phyloP scores from a whole-genome alignment of 2,888 invertebrate genomes.

The Himalopsyche japonica region DNA sequence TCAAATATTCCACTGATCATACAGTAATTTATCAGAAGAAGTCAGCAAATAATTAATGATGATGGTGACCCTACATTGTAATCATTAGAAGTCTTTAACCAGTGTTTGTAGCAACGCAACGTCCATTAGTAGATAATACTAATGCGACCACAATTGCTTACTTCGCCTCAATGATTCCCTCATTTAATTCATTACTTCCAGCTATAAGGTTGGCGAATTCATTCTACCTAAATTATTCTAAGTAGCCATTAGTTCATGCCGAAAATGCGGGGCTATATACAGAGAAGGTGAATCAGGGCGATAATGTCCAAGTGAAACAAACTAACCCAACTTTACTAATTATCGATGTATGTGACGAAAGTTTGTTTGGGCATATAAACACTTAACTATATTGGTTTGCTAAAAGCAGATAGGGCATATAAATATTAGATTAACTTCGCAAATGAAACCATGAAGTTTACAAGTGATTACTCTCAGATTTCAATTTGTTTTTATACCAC shows the following conservation, averaged over 20 bases:
- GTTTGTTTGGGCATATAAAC: not conserved
- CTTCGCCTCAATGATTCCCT: conserved; percentile 3
- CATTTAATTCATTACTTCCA: conserved; percentile 5
- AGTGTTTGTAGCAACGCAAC: not conserved
- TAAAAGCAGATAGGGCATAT: too few relatives aligned
- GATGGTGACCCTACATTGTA: not conserved
- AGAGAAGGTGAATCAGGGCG: not conserved
- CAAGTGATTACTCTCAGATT: too few relatives aligned
- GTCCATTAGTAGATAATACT: not conserved
- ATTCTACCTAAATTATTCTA: not conserved
- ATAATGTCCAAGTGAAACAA: not conserved
- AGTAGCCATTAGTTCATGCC: not conserved
- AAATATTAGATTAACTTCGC: too few relatives aligned
- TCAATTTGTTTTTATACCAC: too few relatives aligned
- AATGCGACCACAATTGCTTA: conserved; percentile 7
- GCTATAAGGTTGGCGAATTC: not conserved
- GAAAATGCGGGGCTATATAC: not conserved
- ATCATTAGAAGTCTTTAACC: not conserved
- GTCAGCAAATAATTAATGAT: not conserved
- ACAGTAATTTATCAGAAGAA: not conserved
- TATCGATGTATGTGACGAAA: not conserved
- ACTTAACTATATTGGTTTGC: too few relatives aligned
- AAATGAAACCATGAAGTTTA: too few relatives aligned
- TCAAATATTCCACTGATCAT: not conserved
- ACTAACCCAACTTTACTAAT: not conserved